Conservation (phyloP, 1,140 invertebrate species). For the Hermetia illucens region DNA sequence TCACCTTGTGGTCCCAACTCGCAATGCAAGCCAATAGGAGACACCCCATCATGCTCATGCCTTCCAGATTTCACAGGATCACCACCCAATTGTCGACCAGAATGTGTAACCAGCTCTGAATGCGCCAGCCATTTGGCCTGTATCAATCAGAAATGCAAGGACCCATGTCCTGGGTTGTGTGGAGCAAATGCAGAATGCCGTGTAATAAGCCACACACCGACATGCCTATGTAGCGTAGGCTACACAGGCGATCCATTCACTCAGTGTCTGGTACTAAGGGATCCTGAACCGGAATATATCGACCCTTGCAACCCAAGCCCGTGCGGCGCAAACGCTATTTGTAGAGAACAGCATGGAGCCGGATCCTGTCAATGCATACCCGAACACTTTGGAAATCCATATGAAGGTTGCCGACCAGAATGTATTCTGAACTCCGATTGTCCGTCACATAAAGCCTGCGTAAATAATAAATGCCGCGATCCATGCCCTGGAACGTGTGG, state of each 20-base stretch:
- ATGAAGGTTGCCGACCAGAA: conserved; percentile 55
- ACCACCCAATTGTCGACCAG: conserved; percentile 63
- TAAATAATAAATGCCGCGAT: conserved; percentile 52
- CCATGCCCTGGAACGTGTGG: conserved; percentile 60
- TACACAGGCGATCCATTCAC: conserved; percentile 62
- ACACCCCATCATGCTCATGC: conserved; percentile 55
- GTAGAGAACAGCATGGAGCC: conserved; percentile 47
- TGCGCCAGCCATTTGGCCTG: conserved; percentile 62
- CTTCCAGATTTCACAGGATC: conserved; percentile 57
- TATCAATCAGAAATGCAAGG: conserved; percentile 59
- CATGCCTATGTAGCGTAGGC: conserved; percentile 57
- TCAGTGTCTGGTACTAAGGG: conserved; percentile 36
- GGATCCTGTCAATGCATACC: conserved; percentile 54
- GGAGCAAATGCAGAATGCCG: conserved; percentile 66
- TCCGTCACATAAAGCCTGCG: conserved; percentile 49
- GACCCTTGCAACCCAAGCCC: conserved; percentile 53
- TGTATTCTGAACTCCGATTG: conserved; percentile 52
- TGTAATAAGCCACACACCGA: conserved; percentile 62
- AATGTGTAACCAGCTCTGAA: conserved; percentile 64
- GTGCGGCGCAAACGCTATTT: conserved; percentile 59
- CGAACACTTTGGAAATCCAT: conserved; percentile 63
- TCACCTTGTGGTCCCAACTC: conserved; percentile 62
- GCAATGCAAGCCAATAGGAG: conserved; percentile 42
- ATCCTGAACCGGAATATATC: conserved; percentile 17
- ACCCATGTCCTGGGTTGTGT: conserved; percentile 68